Evolutionary conservation across 2,888 invertebrate genomes (phyloP), one percentile per base, ranked within the genome.

Genomic region (Ophioninae sp.): DNA sequence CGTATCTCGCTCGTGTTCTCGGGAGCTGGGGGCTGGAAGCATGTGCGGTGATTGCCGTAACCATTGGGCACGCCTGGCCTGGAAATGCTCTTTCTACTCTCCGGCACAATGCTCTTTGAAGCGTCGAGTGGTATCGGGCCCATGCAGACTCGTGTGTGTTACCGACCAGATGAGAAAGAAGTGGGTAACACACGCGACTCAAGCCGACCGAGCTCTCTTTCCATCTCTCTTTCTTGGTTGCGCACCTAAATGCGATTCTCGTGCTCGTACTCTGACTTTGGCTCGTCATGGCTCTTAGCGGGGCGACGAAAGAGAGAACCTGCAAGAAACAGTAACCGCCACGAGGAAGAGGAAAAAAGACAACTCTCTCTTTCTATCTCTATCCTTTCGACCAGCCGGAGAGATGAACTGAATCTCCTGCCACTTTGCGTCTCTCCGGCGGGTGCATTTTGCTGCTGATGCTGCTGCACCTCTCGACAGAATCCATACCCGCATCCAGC

Each of bases 41-140:
- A 90, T 91, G 91, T 89, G 90, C 91, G 88, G 91, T 89, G 90
- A 91, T 91, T 90, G 90, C 90, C 89, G 90, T 90, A 90, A 90
- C 90, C 89, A 90, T 89, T 89, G 91, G 91, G 91, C 91, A 91
- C 91, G 91, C 91, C 91, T 91, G 90, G 88, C 64, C 79, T 82
- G 78, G 76, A 82, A 73, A 80, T 69, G 70, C 70, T 82, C 72
- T 73, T 57, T 79, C 81, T 76, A 75, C 81, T 86, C 86, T 86
- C 86, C 39, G 39, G 56, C 56, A 30, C 61, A 6, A 6, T 73
- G 50, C 10, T 61, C 56, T n/a, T 61, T 39, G 21, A 56, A 69
- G 56, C 64, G 78, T 10, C 21, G 30, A 37, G 61, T 41, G 50
- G 17, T 23, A 62, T 50, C 44, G 30, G 61, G 44, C 30, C 57